Conservation (phyloP, 2,113 vertebrate genomes). For the Seriola quinqueradiata region DNA sequence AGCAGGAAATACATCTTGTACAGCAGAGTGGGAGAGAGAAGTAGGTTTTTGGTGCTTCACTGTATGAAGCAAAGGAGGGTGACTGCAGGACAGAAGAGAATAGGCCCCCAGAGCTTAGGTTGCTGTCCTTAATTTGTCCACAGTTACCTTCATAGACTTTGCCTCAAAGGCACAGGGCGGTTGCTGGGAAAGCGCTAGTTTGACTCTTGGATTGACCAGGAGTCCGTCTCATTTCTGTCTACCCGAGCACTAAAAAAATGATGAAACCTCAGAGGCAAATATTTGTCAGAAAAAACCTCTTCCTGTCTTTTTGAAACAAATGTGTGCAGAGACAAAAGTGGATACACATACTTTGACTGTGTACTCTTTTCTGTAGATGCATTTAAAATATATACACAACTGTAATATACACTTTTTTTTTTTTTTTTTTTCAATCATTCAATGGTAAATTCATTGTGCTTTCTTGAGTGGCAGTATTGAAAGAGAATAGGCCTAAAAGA, state of each 20-base stretch:
- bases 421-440: slow-evolving; percentile 28
- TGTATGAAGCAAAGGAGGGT: slow-evolving; percentile 29
- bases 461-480: slow-evolving; percentile 61
- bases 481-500: slow-evolving; percentile 40
- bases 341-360: slow-evolving; percentile 23
- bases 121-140: neutral
- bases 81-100: neutral
- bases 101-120: neutral
- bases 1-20: slow-evolving; percentile 24
- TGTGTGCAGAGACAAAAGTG: slow-evolving; percentile 4
- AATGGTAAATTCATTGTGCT: slow-evolving; percentile 35
- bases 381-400: slow-evolving; percentile 37
- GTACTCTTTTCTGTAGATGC: slow-evolving; percentile 28
- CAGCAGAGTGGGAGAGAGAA: slow-evolving; percentile 14
- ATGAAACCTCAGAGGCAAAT: slow-evolving; percentile 8
- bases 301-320: slow-evolving; percentile 20
- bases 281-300: neutral
- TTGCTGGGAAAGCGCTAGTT: slow-evolving; percentile 17
- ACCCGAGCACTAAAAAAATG: slow-evolving; percentile 27
- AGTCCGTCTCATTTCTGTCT: slow-evolving; percentile 28
- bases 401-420: slow-evolving; percentile 42
- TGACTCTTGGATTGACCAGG: slow-evolving; percentile 17
- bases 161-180: slow-evolving; percentile 19
- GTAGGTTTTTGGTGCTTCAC: slow-evolving; percentile 29
- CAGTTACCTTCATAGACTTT: slow-evolving; percentile 18